A percentile compares a stretch with the other conserved stretches of the same genome.
phyloP scores from a whole-genome alignment of 23 tunicate species.

The Halocynthia roretzi region DNA sequence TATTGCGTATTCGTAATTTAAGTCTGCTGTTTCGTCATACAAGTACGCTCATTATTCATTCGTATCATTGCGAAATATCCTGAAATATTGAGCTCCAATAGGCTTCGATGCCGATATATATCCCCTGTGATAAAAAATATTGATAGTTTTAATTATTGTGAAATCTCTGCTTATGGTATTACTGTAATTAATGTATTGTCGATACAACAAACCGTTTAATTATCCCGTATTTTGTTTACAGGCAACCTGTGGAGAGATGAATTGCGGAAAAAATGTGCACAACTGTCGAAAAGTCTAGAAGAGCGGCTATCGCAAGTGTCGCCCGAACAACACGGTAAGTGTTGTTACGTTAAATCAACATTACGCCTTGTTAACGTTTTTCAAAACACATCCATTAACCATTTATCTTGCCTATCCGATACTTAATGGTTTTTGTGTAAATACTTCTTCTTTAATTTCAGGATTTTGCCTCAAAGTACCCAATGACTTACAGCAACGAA shows the following conservation, averaged over 20 bases:
- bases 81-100: too few species aligned
- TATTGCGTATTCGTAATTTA: too few species aligned
- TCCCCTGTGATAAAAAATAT: too few species aligned
- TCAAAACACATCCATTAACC: not conserved
- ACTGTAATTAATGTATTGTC: too few species aligned
- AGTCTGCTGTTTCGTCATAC: too few species aligned
- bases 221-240: not conserved
- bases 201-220: not conserved
- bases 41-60: too few species aligned
- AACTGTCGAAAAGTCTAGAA: not conserved
- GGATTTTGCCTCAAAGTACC: not conserved
- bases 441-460: not conserved
- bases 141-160: too few species aligned
- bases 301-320: not conserved
- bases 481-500: slow-evolving; percentile 1
- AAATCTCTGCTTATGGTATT: too few species aligned
- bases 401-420: not conserved
- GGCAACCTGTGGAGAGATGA: slow-evolving; percentile 9
- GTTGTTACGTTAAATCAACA: too few species aligned
- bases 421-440: not conserved
- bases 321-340: slow-evolving; percentile 1
- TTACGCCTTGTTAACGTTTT: not conserved
- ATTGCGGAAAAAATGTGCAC: slow-evolving; percentile 5
- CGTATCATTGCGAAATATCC: too few species aligned
- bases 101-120: too few species aligned